Conservation (phyloP, 2,113 vertebrate genomes). For the Lepisosteus osseus region DNA sequence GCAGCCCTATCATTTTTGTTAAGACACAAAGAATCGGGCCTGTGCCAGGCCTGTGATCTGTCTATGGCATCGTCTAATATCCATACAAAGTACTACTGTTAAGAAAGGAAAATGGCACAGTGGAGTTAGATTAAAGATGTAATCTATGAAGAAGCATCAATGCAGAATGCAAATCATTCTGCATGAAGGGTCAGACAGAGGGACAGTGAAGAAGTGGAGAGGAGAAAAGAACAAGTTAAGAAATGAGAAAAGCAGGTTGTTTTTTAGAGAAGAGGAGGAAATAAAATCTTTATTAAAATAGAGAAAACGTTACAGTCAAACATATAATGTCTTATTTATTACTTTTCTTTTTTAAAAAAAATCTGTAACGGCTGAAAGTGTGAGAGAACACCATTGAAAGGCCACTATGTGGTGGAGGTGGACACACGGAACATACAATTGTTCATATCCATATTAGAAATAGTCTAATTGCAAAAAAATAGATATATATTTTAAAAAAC, state of each 20-base stretch:
- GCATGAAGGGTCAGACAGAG: constrained; percentile 16
- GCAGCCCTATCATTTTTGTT: no score
- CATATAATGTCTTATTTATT: constrained; percentile 50
- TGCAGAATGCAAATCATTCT: background rate
- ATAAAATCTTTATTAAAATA: constrained; percentile 59
- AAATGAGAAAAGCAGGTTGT: constrained; percentile 17
- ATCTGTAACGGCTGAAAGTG: constrained; percentile 5
- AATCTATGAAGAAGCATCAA: no score
- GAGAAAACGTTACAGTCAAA: constrained; percentile 61
- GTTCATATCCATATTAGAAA: constrained; percentile 63
- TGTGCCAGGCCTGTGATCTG: constrained; percentile 42
- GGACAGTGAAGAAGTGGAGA: constrained; percentile 9
- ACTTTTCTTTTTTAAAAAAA: constrained; percentile 13
- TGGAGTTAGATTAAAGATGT: no score
- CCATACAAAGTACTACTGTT: background rate
- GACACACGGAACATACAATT: constrained; percentile 58
- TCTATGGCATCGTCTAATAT: constrained; percentile 33
- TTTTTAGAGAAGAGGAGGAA: constrained; percentile 25
- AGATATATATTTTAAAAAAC: constrained; percentile 41
- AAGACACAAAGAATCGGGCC: background rate
- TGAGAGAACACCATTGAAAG: constrained; percentile 40
- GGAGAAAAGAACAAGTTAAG: constrained; percentile 11
- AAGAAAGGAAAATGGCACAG: no score
- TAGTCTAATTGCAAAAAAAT: constrained; percentile 64
- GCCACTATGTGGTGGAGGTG: constrained; percentile 64